phyloP scores from a whole-genome alignment of 2,113 vertebrate genomes.

The Phyllostomus hastatus region DNA sequence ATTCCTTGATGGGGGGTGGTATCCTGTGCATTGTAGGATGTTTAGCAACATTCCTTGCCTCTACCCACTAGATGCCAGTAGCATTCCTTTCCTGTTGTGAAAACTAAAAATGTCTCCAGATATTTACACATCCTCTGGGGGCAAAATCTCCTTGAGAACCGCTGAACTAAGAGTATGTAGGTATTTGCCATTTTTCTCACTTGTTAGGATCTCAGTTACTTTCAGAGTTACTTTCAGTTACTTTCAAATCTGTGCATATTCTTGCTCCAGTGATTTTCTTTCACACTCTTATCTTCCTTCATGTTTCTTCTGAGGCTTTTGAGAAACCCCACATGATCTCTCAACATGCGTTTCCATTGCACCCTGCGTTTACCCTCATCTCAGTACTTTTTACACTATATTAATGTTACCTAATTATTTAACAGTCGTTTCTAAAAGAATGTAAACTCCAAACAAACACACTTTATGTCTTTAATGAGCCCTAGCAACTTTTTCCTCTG shows the following conservation, averaged over 20 bases:
- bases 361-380: neutral
- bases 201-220: neutral
- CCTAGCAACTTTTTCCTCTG: neutral
- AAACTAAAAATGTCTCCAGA: neutral
- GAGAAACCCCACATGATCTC: neutral
- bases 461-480: neutral
- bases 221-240: neutral
- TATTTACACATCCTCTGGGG: neutral
- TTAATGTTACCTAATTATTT: neutral
- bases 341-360: neutral
- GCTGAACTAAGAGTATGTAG: neutral
- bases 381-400: neutral
- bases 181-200: neutral
- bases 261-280: neutral
- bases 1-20: neutral
- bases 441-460: neutral
- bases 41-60: neutral
- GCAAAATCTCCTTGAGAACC: neutral
- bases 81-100: neutral
- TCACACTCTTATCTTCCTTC: neutral
- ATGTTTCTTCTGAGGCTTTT: neutral
- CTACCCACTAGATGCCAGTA: neutral
- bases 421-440: neutral
- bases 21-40: neutral
- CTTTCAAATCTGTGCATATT: neutral